Conservation (phyloP, 1,140 invertebrate genomes). For the Bombus haemorrhoidalis region DNA sequence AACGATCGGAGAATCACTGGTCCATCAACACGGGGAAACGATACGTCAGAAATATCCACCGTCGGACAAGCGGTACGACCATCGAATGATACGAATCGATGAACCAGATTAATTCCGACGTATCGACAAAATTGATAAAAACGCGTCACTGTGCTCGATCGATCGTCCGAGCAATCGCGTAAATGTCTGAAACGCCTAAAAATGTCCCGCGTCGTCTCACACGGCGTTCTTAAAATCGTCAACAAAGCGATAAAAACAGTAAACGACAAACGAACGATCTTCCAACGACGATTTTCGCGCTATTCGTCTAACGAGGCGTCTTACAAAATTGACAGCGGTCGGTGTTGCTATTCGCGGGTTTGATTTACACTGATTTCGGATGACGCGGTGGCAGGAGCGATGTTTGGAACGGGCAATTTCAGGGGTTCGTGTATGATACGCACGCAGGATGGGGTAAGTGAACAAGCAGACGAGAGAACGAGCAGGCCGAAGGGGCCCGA, state of each 20-base stretch:
- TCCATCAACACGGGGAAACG: background rate
- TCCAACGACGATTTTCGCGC: background rate
- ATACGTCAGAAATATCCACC: no score
- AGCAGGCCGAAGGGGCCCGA: background rate
- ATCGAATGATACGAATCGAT: no score
- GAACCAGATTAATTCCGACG: no score
- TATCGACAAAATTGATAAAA: no score
- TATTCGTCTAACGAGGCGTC: background rate
- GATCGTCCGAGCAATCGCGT: no score
- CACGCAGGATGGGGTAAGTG: slow-evolving; percentile 36
- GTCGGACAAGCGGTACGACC: no score
- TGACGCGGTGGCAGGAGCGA: slow-evolving; percentile 18
- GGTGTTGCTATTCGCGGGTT: slow-evolving; percentile 65
- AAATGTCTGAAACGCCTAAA: no score
- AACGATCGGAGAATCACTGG: background rate
- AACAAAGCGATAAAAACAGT: background rate
- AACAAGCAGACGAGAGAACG: slow-evolving; percentile 38
- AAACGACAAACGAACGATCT: background rate
- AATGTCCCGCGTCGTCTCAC: fast-evolving
- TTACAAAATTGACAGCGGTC: background rate
- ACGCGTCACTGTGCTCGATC: no score
- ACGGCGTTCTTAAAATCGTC: background rate
- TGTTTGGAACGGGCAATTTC: slow-evolving; percentile 43
- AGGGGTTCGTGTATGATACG: slow-evolving; percentile 35
- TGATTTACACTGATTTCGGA: slow-evolving; percentile 75